A percentile compares a stretch with the other conserved stretches of the same genome.
These are phyloP conservation scores for Cynopterus sphinx DNA, from an alignment of 2,797 vertebrate species.

Conservation along the genomic window DNA sequence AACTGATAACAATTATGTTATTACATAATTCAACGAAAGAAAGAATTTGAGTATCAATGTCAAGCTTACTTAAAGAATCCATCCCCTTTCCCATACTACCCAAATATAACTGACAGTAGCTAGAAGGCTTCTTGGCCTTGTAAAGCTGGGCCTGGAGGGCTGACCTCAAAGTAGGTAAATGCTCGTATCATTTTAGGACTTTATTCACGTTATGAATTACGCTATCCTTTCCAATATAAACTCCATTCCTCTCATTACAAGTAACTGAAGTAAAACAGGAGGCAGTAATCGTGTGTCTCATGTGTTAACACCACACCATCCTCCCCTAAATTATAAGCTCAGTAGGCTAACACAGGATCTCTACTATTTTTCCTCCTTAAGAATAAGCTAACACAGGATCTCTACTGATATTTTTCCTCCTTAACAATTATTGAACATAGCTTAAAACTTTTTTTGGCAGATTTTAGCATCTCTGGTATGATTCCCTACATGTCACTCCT, in stretches of 20 bases:
- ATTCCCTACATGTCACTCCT: slow-evolving; percentile 19
- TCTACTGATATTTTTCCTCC: neutral
- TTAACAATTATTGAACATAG: slow-evolving; percentile 11
- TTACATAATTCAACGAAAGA: neutral
- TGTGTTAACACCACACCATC: neutral
- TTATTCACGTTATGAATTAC: slow-evolving; percentile 13
- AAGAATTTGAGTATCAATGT: neutral
- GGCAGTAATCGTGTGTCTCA: neutral
- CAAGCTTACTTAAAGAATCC: neutral
- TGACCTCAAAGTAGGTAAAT: slow-evolving; percentile 29
- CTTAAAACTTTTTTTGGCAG: neutral
- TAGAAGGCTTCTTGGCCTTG: neutral
- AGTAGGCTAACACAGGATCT: neutral
- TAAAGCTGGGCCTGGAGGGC: neutral
- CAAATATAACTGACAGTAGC: slow-evolving; percentile 3
- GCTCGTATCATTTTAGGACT: slow-evolving; percentile 38
- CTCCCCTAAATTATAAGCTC: neutral
- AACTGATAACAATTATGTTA: neutral
- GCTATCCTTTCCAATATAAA: slow-evolving; percentile 28
- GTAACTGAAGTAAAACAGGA: slow-evolving; percentile 6
- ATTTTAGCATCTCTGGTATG: slow-evolving; percentile 33
- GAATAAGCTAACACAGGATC: neutral
- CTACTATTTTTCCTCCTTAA: neutral
- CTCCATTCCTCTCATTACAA: neutral
- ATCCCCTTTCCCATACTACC: neutral